Evolutionary conservation across 1,140 invertebrate species (phyloP), one percentile per base, ranked within the genome.

Genomic region (Saccostrea glomerata): DNA sequence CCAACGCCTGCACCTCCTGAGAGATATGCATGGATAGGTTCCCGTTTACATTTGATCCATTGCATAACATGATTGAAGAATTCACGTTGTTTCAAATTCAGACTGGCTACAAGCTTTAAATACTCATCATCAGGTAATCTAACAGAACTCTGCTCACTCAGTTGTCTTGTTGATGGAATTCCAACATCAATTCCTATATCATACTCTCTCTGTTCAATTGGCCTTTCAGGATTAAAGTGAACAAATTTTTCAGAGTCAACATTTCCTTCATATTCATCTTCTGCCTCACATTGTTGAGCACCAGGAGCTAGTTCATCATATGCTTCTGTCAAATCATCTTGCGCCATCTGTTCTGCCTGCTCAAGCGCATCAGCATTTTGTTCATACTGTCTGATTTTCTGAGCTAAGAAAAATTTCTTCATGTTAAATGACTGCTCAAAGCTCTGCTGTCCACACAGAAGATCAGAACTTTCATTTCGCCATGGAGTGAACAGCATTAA

Each of bases 1-100:
- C 84, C 90, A 36, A 85, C 88, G 11, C 87, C 87, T 58, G 87
- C 89, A 70, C 87, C 87, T 77, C 89, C 87, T 60, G 86, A 63
- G n/a, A 88, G 70, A 85, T 83, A 90, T 58, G 40, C n/a, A 60
- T 85, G 20, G 40, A 87, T n/a, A 36, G 82, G 86, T 84, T 87
- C 84, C 56, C 60, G 9, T 84, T 70, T 55, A 23, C 47, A 82
- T 55, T 77, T 54, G 54, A 87, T 58, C 86, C 36, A 87, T 56
- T 82, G 30, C 23, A 87, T 12, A 36, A 87, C 82, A 87, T 87
- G 86, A 36, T 63, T n/a, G 77, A 84, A 87, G 40, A 87, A 87
- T 87, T 87, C 86, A 17, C 85, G 36, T 87, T 82, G 86, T 25
- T 87, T 87, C 40, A 77, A 13, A 58, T 87, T 87, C 55, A 87